A percentile compares a stretch with the other conserved stretches of the same genome.
These are phyloP conservation scores for Sphaerodactylus townsendi DNA, from an alignment of 2,113 vertebrate species.

Conservation along the genomic window DNA sequence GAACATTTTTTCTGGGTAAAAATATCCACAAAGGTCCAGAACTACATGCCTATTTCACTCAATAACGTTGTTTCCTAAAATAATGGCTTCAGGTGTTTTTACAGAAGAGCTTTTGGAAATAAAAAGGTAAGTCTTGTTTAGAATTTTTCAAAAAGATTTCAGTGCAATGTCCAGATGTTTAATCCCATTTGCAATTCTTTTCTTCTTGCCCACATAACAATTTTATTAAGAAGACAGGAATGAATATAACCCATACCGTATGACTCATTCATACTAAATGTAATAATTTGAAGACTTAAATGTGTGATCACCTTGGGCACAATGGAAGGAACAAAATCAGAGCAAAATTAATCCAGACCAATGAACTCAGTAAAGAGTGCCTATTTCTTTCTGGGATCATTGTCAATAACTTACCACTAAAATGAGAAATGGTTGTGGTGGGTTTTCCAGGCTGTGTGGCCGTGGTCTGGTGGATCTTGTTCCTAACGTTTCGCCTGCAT, in stretches of 20 bases:
- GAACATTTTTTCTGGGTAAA: neutral
- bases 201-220: neutral
- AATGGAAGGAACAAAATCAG: neutral
- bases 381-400: neutral
- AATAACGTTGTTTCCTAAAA: neutral
- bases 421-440: no score
- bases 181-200: neutral
- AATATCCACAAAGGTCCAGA: neutral
- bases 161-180: conserved; percentile 5
- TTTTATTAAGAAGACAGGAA: neutral
- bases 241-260: neutral
- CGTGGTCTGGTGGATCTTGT: no score
- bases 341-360: neutral
- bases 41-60: neutral
- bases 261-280: neutral
- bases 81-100: neutral
- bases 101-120: no score
- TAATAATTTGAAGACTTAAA: neutral
- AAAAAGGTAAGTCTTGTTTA: no score
- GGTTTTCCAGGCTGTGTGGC: no score
- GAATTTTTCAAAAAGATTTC: neutral
- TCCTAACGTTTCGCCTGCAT: no score
- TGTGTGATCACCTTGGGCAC: neutral
- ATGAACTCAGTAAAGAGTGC: neutral
- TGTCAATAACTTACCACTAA: neutral